A percentile compares a stretch with the other conserved stretches of the same genome.
Conservation (phyloP, 2,888 invertebrate genomes). For the Labia minor region DNA sequence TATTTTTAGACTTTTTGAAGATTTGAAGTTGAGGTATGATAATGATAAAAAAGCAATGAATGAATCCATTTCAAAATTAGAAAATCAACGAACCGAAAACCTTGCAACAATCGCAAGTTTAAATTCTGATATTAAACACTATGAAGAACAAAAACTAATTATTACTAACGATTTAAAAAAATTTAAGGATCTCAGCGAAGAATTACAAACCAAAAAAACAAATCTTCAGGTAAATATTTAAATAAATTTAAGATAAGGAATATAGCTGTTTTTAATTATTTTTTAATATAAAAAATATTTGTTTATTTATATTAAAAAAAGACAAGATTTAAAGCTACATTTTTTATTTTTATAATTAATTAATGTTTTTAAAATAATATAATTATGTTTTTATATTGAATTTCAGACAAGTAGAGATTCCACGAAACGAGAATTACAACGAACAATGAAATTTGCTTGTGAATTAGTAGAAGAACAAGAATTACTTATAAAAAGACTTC, state of each 20-base stretch:
- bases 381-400: no score
- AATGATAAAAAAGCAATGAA: neutral
- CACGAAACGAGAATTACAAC: neutral
- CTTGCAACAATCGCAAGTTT: neutral
- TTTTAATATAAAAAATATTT: no score
- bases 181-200: neutral
- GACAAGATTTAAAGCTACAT: no score
- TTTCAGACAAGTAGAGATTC: neutral
- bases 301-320: no score
- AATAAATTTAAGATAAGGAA: no score
- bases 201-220: neutral
- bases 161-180: neutral
- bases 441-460: neutral
- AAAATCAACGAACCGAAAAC: neutral
- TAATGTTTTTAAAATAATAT: no score
- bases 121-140: neutral
- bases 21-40: neutral
- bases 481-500: neutral
- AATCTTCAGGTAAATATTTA: neutral
- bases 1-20: neutral
- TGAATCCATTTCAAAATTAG: neutral
- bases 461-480: neutral
- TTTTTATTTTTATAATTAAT: no score
- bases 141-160: neutral
- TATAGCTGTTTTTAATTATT: no score